Conservation (phyloP, 2,888 invertebrate genomes). For the Aquatica leii region DNA sequence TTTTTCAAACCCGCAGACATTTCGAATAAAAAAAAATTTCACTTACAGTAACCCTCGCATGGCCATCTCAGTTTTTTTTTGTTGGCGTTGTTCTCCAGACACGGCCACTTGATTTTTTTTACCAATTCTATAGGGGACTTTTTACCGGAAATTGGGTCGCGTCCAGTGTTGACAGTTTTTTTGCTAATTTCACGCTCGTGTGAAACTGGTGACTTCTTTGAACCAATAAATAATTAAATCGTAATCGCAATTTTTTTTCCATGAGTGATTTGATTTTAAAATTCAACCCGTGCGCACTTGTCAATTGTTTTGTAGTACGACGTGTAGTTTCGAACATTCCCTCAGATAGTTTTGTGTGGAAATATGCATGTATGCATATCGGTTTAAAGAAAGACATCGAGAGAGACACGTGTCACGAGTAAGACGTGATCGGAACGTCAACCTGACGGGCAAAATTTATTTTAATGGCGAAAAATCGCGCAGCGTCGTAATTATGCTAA, state of each 20-base stretch:
- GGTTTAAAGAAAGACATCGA: too few relatives aligned
- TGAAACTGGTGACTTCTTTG: conserved; percentile 24
- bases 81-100: too few relatives aligned
- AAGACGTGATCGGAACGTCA: not conserved
- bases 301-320: too few relatives aligned
- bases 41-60: not conserved
- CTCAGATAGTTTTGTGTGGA: too few relatives aligned
- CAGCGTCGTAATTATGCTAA: conserved; percentile 44
- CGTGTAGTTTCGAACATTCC: too few relatives aligned
- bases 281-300: too few relatives aligned
- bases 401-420: not conserved
- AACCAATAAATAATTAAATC: too few relatives aligned
- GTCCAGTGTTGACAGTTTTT: conserved; percentile 22
- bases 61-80: not conserved
- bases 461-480: conserved; percentile 2
- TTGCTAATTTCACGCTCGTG: conserved; percentile 37
- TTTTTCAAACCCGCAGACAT: conserved; percentile 44
- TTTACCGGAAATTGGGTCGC: conserved; percentile 6
- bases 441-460: not conserved
- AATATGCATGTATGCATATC: too few relatives aligned
- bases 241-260: too few relatives aligned
- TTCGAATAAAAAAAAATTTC: conserved; percentile 33
- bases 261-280: too few relatives aligned
- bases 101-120: too few relatives aligned
- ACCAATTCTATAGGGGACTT: too few relatives aligned